Conservation (phyloP, 53 echinoderm and acorn worm genomes). For the Astropecten irregularis region DNA sequence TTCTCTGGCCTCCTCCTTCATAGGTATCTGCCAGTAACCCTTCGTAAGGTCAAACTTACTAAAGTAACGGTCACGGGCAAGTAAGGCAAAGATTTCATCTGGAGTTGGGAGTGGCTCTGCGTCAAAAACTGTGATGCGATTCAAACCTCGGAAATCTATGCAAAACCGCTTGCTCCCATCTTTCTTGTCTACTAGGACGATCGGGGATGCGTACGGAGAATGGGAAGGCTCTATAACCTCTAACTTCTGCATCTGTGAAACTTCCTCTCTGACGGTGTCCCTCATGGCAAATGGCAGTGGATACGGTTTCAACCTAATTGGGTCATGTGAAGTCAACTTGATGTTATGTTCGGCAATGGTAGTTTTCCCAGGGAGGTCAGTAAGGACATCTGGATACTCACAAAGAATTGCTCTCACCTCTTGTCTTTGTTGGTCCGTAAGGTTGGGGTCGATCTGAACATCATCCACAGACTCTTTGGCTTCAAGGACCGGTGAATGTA, state of each 20-base stretch:
- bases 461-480: constrained; percentile 10
- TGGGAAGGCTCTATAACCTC: constrained; percentile 61
- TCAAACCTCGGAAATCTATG: constrained; percentile 37
- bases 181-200: constrained; percentile 57
- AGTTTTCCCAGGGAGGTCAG: constrained; percentile 64
- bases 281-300: constrained; percentile 57
- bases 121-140: constrained; percentile 44
- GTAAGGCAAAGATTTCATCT: constrained; percentile 50
- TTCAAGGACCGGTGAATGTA: neutral
- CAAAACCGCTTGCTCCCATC: constrained; percentile 54
- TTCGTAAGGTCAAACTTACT: constrained; percentile 55
- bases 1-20: constrained; percentile 17
- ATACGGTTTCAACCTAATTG: constrained; percentile 41
- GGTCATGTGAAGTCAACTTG: constrained; percentile 47
- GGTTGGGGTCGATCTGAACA: neutral
- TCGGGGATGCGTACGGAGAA: constrained; percentile 63
- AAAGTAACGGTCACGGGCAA: constrained; percentile 49
- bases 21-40: constrained; percentile 55
- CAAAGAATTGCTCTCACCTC: neutral
- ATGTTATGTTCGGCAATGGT: constrained; percentile 54
- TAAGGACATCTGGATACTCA: constrained; percentile 55
- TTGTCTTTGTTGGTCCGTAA: constrained; percentile 1
- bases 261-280: constrained; percentile 48
- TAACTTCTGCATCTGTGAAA: constrained; percentile 49
- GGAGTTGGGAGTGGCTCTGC: constrained; percentile 49